Evolutionary conservation across 2,797 vertebrate genomes (phyloP).

Genomic region (Fratercula arctica): DNA sequence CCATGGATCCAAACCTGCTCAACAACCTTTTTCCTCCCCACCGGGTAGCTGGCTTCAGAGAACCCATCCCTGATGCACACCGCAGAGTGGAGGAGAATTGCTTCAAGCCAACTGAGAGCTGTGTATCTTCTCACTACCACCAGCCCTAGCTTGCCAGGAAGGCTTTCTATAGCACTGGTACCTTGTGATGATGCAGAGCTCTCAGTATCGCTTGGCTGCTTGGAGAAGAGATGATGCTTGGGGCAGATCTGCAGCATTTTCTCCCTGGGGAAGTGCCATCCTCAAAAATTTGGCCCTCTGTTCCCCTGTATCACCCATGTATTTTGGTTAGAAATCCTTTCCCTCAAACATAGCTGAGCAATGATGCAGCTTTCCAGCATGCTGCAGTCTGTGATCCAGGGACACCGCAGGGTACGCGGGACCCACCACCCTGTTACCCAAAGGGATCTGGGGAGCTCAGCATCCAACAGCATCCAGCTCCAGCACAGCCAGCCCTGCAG

Average conservation of each 20-base stretch:
- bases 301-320: not conserved
- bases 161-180: not conserved
- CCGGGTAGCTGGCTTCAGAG: not conserved
- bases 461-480: not conserved
- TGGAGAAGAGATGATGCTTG: not conserved
- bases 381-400: not conserved
- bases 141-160: not conserved
- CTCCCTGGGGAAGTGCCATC: not conserved
- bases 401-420: accelerated
- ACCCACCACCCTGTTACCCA: not conserved
- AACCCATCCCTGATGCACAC: not conserved
- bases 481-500: not conserved
- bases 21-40: not conserved
- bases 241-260: not conserved
- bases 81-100: not conserved
- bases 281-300: not conserved
- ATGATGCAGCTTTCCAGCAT: not conserved
- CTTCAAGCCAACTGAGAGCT: not conserved
- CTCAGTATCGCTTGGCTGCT: not conserved
- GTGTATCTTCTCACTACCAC: not conserved
- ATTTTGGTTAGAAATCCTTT: not conserved
- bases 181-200: not conserved
- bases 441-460: not conserved
- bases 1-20: not conserved
- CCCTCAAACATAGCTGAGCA: not conserved